phyloP scores from a whole-genome alignment of 2,113 vertebrate genomes.

The Columbina picui region DNA sequence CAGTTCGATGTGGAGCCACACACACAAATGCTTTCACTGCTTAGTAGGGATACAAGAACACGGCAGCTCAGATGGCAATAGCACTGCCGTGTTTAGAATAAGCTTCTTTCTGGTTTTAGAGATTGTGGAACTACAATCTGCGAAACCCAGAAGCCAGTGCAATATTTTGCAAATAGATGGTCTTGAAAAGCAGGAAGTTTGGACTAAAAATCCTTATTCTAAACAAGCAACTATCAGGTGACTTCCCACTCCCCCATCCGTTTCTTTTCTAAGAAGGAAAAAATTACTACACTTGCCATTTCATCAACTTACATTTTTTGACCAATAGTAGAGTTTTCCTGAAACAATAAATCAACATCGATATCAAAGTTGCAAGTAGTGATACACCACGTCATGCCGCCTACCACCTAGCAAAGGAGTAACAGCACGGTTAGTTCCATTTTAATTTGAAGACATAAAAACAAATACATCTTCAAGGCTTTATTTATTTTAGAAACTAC shows the following conservation, averaged over 20 bases:
- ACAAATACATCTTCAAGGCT: neutral
- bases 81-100: neutral
- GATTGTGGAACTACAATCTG: neutral
- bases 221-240: neutral
- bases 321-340: constrained; percentile 98
- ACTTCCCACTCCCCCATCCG: accelerated
- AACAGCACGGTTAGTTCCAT: neutral
- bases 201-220: neutral
- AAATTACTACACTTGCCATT: neutral
- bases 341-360: constrained; percentile 96
- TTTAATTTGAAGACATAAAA: neutral
- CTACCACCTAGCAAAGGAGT: constrained; percentile 87
- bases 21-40: neutral
- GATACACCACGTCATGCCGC: constrained; percentile 99
- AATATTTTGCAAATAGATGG: neutral
- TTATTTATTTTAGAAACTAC: neutral
- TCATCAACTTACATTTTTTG: constrained; percentile 92
- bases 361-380: constrained; percentile 96
- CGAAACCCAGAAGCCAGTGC: neutral
- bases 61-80: neutral
- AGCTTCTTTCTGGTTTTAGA: neutral
- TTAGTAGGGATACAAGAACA: neutral
- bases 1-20: neutral
- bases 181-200: neutral
- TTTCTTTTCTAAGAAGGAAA: neutral